A percentile compares a stretch with the other conserved stretches of the same genome.
These are phyloP conservation scores for Oscheius onirici DNA, from an alignment of 2,888 invertebrate species.

Conservation along the genomic window DNA sequence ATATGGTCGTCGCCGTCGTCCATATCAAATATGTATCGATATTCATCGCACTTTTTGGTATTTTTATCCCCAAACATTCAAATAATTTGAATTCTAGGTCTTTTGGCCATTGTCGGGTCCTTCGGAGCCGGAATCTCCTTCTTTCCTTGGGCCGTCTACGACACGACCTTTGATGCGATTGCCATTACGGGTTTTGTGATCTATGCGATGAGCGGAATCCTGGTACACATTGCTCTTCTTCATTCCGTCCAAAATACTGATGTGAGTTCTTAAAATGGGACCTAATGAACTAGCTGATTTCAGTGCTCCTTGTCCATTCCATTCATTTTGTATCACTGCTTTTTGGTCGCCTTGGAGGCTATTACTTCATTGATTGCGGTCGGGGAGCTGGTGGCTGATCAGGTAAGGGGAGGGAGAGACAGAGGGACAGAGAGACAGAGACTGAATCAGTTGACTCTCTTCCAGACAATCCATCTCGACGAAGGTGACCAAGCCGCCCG, in stretches of 20 bases:
- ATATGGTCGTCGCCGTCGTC: constrained; percentile 15
- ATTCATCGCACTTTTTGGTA: constrained; percentile 18
- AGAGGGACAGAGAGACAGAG: not conserved
- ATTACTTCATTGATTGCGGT: constrained; percentile 40
- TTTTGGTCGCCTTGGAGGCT: constrained; percentile 36
- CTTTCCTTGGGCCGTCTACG: constrained; percentile 31
- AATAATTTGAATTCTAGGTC: constrained; percentile 31
- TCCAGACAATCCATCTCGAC: constrained; percentile 16
- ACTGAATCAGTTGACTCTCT: not conserved
- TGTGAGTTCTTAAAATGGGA: not conserved
- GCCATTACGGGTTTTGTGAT: constrained; percentile 29
- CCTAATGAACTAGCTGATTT: not conserved
- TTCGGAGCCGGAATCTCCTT: constrained; percentile 29
- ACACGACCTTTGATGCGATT: constrained; percentile 28
- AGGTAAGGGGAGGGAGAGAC: constrained; percentile 17
- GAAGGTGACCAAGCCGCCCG: constrained; percentile 28
- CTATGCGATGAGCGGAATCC: constrained; percentile 17
- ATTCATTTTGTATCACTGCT: constrained; percentile 38
- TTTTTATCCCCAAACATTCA: not conserved
- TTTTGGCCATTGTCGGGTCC: constrained; percentile 11
- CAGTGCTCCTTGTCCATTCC: constrained; percentile 35
- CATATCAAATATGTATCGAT: constrained; percentile 31
- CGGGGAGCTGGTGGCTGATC: constrained; percentile 40
- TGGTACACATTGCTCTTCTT: constrained; percentile 18
- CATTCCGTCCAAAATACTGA: constrained; percentile 25